Evolutionary conservation across 2,888 invertebrate genomes (phyloP), one percentile per base, ranked within the genome.

Genomic region (Drosophila melanosoma): DNA sequence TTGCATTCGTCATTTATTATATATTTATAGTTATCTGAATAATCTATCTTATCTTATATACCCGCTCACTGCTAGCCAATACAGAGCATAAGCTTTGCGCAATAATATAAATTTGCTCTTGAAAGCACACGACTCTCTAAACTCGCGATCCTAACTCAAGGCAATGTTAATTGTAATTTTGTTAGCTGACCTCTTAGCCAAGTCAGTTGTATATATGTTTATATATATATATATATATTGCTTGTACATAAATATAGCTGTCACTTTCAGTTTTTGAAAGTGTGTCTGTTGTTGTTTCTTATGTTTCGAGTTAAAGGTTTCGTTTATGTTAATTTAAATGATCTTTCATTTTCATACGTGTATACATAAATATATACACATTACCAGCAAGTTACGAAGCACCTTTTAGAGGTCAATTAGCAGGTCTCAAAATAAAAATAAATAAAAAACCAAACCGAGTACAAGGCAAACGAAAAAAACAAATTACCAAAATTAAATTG

Each of bases 341-440:
- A 45, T 57, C 60, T 49, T 49, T 64, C 52, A 36, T 59, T 33
- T 20, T 53, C 6, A 32, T 23, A 23, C 2, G 23, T 20, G 23
- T 8, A 23, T 15, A 26, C 36, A 49, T 40, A 35, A 15, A 26
- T 36, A 32, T 40, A 35, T 11, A 45, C 23, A 6, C 3, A 38
- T 29, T 29, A 29, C 29, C 29, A 11, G 32, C 54, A 67, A 70
- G 66, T 68, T 83, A 69, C 69, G 56, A 60, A 53, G 64, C 81
- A 76, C 76, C 70, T 72, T 77, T 83, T 89, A 67, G 84, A 85
- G 85, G 85, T 89, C 85, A 85, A 88, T 85, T 85, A 88, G 82
- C 74, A 69, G 83, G 76, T 76, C 78, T 69, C 68, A 74, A 67
- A 32, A 29, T 62, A 52, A 69, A 40, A 60, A 38, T 29, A 36